phyloP scores from a whole-genome alignment of 2,797 vertebrate species.

The Oreochromis mossambicus region DNA sequence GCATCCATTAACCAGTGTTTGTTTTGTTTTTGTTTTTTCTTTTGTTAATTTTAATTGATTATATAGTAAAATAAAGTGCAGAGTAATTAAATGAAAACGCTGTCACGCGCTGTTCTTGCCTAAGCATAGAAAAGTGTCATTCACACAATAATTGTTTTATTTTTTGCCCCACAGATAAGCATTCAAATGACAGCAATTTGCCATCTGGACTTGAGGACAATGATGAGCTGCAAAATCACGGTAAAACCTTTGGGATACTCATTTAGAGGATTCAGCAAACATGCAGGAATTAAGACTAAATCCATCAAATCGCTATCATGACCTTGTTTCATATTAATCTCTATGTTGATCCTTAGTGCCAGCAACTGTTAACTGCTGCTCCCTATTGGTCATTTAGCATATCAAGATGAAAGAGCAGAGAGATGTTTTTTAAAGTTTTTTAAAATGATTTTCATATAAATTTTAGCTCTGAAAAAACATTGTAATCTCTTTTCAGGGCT shows the following conservation, averaged over 20 bases:
- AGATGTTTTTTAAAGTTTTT: not conserved
- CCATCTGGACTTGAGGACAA: conserved; percentile 68
- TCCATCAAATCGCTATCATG: conserved; percentile 68
- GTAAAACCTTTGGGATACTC: conserved; percentile 55
- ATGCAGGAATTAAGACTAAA: conserved; percentile 68
- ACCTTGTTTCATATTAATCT: conserved; percentile 74
- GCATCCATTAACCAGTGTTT: conserved; percentile 1
- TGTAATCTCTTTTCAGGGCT: conserved; percentile 35
- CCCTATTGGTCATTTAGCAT: conserved; percentile 36
- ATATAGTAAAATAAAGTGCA: not conserved
- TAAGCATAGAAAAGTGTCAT: not conserved
- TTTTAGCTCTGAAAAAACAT: not conserved
- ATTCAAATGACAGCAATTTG: conserved; percentile 50
- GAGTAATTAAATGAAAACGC: not conserved
- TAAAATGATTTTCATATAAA: not conserved
- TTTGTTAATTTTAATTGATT: not conserved
- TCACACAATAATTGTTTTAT: not conserved
- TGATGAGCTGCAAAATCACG: conserved; percentile 59
- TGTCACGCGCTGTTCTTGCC: not conserved
- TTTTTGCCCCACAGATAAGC: conserved; percentile 58
- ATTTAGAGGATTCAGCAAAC: conserved; percentile 54
- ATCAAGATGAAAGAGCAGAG: not conserved
- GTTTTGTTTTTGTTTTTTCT: not conserved
- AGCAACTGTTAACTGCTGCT: conserved; percentile 37
- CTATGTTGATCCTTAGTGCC: conserved; percentile 1